Base-by-base conservation (phyloP, 2,797 vertebrate species). In the Hyperoplus immaculatus region DNA sequence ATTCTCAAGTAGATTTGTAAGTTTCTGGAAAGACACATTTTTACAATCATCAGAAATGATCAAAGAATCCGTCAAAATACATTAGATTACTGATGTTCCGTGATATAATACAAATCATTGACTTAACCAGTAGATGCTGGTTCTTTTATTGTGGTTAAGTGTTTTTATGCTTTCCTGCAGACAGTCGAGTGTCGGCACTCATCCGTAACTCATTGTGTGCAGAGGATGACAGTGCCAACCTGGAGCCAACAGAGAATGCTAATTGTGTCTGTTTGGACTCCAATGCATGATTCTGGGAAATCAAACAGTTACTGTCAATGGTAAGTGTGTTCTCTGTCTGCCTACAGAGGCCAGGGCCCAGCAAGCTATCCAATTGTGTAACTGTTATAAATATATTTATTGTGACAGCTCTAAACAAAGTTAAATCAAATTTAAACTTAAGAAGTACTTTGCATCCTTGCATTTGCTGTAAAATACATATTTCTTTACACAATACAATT, bases 141-240 rank as follows among this genome's bases (percentile, higher is more conserved):
- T 56, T 71, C 38, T 5, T 83, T 56, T 72, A 69, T 45, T 8
- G 0, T 36, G 46, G 60, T 78, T 76, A 15, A 3, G 69, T 72
- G 57, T 80, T 81, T 58, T 83, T 66, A 60, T 55, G 58, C 21
- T 12, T 83, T 78, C 69, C 58, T 29, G 29, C 36, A 71, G 77
- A 53, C 82, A 90, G 86, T 83, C 82, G 63, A 73, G 72, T 58
- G 46, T 69, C 18, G 14, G 70, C 74, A 54, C 69, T 86, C 78
- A 83, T 86, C 86, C 49, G 82, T 89, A 90, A 89, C 80, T 90
- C 86, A 87, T 80, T 54, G 70, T 74, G 68, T 73, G 78, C 83
- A 74, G 60, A 63, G 70, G 64, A 88, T 68, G 85, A 16, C 82
- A 18, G 71, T 60, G 74, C 79, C 83, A 87, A 86, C 72, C 75